Percentiles rank a stretch among this genome's conserved stretches.
These are phyloP conservation scores for Hybognathus amarus DNA, from an alignment of 2,797 vertebrate species.

Conservation along the genomic window DNA sequence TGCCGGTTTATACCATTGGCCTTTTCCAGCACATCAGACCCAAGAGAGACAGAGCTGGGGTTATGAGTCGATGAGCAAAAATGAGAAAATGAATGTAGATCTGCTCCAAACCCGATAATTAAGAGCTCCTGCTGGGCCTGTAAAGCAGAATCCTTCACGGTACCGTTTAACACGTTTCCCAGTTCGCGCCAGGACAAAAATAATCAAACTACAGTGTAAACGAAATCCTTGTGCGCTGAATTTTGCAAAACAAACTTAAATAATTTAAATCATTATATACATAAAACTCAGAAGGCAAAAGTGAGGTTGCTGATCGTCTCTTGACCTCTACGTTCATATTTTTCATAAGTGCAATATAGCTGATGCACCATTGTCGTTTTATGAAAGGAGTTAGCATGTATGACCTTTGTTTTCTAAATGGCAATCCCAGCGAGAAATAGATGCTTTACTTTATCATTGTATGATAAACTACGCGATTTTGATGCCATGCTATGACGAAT, in stretches of 20 bases:
- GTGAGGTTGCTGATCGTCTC: slow-evolving; percentile 67
- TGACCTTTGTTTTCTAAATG: slow-evolving; percentile 52
- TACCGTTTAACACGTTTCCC: slow-evolving; percentile 23
- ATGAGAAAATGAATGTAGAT: neutral
- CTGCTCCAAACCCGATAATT: neutral
- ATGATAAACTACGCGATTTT: slow-evolving; percentile 36
- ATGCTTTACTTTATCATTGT: slow-evolving; percentile 29
- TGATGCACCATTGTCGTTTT: slow-evolving; percentile 34
- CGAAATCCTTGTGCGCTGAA: slow-evolving; percentile 64
- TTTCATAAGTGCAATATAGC: slow-evolving; percentile 26
- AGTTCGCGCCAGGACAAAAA: slow-evolving; percentile 29
- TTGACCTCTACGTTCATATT: slow-evolving; percentile 9
- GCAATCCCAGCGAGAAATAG: slow-evolving; percentile 55
- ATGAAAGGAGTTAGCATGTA: slow-evolving; percentile 56
- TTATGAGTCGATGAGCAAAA: no score
- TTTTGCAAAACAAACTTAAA: slow-evolving; percentile 72
- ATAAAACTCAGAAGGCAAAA: slow-evolving; percentile 71
- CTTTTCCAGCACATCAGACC: neutral
- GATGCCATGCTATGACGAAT: slow-evolving; percentile 54
- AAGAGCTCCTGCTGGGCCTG: neutral
- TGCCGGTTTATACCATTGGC: neutral
- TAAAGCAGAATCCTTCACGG: slow-evolving; percentile 22
- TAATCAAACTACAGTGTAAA: slow-evolving; percentile 61
- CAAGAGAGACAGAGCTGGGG: neutral
- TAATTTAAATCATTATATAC: slow-evolving; percentile 81